Evolutionary conservation across 2,797 vertebrate species (phyloP).

Genomic region (Hyperoplus lanceolatus): DNA sequence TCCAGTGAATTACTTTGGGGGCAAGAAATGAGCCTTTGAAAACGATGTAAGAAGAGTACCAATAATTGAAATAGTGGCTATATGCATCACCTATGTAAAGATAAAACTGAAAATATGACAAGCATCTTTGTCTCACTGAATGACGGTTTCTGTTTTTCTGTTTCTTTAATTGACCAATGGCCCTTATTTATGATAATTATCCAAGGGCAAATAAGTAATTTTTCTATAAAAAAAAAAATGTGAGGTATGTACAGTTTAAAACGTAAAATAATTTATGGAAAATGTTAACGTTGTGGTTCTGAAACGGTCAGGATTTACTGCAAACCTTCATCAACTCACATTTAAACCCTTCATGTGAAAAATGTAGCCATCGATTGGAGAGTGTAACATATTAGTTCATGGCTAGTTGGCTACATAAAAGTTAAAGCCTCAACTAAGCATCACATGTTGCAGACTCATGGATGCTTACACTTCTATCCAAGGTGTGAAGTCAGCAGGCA

Average conservation of each 20-base stretch:
- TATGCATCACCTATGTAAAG: not conserved
- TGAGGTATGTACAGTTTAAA: not conserved
- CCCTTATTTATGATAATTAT: not conserved
- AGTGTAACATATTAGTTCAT: conserved; percentile 6
- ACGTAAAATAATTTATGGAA: not conserved
- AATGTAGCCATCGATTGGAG: not conserved
- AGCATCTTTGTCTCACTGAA: not conserved
- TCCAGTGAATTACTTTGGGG: conserved; percentile 30
- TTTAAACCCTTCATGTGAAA: not conserved
- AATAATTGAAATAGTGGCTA: conserved; percentile 7
- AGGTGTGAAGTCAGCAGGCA: conserved; percentile 36
- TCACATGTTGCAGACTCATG: conserved; percentile 34
- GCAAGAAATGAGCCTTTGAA: conserved; percentile 8
- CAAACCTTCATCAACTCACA: no score
- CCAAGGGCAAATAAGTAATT: not conserved
- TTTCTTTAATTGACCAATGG: not conserved
- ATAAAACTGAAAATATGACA: not conserved
- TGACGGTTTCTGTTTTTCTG: not conserved
- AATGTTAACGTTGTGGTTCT: not conserved
- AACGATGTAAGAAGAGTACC: conserved; percentile 10
- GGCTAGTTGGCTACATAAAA: not conserved
- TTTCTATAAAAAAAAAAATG: not conserved
- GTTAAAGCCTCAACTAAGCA: not conserved
- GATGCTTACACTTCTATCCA: conserved; percentile 9
- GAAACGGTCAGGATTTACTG: not conserved